Evolutionary conservation across 2,797 vertebrate species (phyloP), one percentile per base, ranked within the genome.

Genomic region (Podargus strigoides): DNA sequence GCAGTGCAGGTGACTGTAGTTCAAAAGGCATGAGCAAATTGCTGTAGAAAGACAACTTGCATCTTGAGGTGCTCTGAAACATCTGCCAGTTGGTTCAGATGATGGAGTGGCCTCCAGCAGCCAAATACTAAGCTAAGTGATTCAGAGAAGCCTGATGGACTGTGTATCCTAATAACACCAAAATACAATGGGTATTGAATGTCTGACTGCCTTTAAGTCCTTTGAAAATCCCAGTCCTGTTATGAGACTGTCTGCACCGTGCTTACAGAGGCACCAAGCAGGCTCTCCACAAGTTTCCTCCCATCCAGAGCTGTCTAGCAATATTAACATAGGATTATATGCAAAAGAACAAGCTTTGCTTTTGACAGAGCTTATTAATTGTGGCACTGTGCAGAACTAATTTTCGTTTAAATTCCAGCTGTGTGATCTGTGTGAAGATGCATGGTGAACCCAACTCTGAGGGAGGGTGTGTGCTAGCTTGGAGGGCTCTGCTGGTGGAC

Each of bases 401-500:
- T n/a, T 52, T 69, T 55, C 23, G 14, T 36, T 67, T 62, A 13
- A 68, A 47, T 21, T 55, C 12, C 44, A 41, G 27, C 39, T 67
- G 50, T 6, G 73, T n/a, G 34, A 13, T n/a, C 37, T 41, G 14
- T n/a, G 53, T 23, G 42, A 46, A 69, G 79, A 9, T 11, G 28
- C 7, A 1, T 4, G 34, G 55, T 27, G 60, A 12, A 16, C 16
- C 0, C 0, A 47, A 6, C 24, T 34, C 22, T 2, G 30, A 20
- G 20, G 34, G 7, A 1, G 7, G n/a, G 19, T 32, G 17, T 34
- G 3, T 2, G 18, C 9, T n/a, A 9, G 52, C 41, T 36, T 8
- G 16, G 30, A 69, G 49, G 73, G 24, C 47, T 76, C 34, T 83
- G 68, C 59, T 22, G 6, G 14, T 36, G 37, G 41, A 14, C 18